Evolutionary conservation across 1,140 invertebrate species (phyloP).

Genomic region (Notospermus geniculatus): DNA sequence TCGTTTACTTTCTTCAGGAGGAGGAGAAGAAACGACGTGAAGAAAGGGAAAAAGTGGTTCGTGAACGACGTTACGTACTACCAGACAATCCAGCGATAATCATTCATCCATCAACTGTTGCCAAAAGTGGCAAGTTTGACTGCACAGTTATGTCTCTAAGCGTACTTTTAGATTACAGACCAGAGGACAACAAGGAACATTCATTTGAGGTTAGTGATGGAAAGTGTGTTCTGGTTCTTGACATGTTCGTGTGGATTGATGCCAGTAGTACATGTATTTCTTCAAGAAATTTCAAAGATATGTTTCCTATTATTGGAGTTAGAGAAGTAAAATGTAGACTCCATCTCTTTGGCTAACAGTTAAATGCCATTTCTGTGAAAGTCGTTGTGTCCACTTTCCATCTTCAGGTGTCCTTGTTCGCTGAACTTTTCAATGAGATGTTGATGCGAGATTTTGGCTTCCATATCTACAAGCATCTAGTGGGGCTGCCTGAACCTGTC

Average conservation of each 20-base stretch:
- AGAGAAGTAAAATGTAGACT: too few species aligned
- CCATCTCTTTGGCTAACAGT: too few species aligned
- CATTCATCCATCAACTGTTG: constrained; percentile 80
- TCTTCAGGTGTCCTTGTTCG: constrained; percentile 77
- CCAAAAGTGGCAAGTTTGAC: constrained; percentile 85
- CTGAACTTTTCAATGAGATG: constrained; percentile 95
- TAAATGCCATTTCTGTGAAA: too few species aligned
- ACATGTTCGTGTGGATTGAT: too few species aligned
- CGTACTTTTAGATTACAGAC: constrained; percentile 82
- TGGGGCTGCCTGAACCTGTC: constrained; percentile 46
- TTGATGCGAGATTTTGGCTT: constrained; percentile 91
- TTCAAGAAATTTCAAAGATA: too few species aligned
- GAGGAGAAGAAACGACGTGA: constrained; percentile 60
- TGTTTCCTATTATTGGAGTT: too few species aligned
- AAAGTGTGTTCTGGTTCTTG: too few species aligned
- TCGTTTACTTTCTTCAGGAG: constrained; percentile 54
- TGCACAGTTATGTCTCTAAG: constrained; percentile 85
- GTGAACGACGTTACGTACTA: constrained; percentile 73
- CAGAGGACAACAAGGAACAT: constrained; percentile 88
- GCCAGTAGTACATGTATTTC: too few species aligned
- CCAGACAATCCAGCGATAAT: constrained; percentile 78
- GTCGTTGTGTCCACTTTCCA: too few species aligned
- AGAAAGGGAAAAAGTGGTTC: constrained; percentile 63
- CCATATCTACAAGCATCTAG: constrained; percentile 78
- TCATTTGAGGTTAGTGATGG: constrained; percentile 72